These are phyloP conservation scores for Hemicordylus capensis DNA, from an alignment of 2,113 vertebrate genomes.

Conservation along the genomic window DNA sequence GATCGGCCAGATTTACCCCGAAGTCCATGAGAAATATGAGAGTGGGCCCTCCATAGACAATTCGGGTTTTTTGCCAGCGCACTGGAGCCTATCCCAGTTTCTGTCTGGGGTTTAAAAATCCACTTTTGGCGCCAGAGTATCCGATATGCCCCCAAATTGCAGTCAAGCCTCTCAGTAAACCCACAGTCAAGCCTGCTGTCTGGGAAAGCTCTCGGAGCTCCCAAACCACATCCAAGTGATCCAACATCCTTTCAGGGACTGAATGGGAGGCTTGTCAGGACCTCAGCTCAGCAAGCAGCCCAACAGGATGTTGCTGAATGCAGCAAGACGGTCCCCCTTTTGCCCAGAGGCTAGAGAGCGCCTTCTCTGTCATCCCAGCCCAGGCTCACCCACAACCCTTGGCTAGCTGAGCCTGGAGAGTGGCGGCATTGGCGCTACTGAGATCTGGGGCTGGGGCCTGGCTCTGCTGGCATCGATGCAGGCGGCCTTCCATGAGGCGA, in stretches of 20 bases:
- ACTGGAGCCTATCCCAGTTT: no score
- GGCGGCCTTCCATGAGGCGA: neutral
- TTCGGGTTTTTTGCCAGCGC: no score
- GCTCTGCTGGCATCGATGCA: neutral
- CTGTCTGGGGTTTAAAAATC: no score
- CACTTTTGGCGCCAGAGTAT: no score
- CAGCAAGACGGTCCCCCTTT: constrained; percentile 45
- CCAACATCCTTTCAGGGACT: constrained; percentile 39
- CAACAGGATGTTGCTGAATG: constrained; percentile 34
- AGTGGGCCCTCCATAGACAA: no score
- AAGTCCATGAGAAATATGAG: no score
- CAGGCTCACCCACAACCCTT: neutral
- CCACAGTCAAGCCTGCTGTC: no score
- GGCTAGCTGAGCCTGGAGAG: neutral
- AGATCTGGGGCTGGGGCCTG: neutral
- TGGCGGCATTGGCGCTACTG: neutral
- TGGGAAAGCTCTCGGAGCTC: no score
- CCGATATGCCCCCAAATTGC: no score
- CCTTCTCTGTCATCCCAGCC: constrained; percentile 35
- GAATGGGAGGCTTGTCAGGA: constrained; percentile 27
- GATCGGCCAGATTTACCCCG: no score
- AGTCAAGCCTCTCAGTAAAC: no score
- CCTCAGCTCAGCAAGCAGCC: constrained; percentile 43
- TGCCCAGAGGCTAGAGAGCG: constrained; percentile 25
- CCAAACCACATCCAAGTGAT: constrained; percentile 22